A percentile compares a stretch with the other conserved stretches of the same genome.
Evolutionary conservation across 1,140 invertebrate genomes (phyloP).

Genomic region (Pemphigus obesinymphae): DNA sequence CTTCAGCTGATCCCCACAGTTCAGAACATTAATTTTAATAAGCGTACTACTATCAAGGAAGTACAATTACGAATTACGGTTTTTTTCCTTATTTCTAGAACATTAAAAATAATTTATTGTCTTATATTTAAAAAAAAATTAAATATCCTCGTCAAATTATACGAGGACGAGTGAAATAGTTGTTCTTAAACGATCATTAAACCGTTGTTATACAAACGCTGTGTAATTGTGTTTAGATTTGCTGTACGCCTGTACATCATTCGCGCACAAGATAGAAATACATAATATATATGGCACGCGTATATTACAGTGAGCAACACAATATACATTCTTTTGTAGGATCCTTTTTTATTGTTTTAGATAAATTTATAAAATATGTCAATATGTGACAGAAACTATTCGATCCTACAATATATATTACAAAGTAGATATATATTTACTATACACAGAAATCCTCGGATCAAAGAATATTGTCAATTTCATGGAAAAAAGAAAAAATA

Average conservation of each 20-base stretch:
- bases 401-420: not conserved
- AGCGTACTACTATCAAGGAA: not conserved
- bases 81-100: not conserved
- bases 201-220: not conserved
- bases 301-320: not conserved
- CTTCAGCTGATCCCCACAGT: not conserved
- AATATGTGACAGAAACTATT: not conserved
- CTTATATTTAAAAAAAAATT: not conserved
- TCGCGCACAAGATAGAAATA: not conserved
- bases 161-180: not conserved
- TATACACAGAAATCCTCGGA: not conserved
- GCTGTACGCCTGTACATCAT: not conserved
- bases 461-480: slow-evolving; percentile 7
- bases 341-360: no score
- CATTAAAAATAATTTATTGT: slow-evolving; percentile 18
- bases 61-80: not conserved
- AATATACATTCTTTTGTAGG: not conserved
- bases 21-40: slow-evolving; percentile 10
- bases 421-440: not conserved
- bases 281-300: not conserved
- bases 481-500: not conserved
- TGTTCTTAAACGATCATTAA: not conserved
- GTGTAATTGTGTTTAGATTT: not conserved
- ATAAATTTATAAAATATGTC: no score
- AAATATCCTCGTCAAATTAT: not conserved